phyloP scores from a whole-genome alignment of 2,797 vertebrate species.

The Taenioides sp. region DNA sequence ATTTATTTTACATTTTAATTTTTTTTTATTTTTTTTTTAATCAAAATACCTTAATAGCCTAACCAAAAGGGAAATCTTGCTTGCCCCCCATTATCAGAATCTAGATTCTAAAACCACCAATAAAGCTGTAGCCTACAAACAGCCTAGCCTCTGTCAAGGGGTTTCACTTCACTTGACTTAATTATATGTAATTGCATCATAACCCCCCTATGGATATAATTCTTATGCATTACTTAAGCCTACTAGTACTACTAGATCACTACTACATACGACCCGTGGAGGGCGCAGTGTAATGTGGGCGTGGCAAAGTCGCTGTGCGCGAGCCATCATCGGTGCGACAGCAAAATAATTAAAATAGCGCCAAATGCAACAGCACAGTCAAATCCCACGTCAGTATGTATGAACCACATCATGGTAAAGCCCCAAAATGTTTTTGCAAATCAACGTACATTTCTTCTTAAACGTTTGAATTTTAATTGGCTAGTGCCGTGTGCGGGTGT shows the following conservation, averaged over 20 bases:
- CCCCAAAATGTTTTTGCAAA: neutral
- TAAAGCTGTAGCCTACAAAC: neutral
- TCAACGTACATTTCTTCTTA: slow-evolving; percentile 14
- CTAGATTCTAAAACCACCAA: too few relatives aligned
- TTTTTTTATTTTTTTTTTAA: too few relatives aligned
- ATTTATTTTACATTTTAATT: too few relatives aligned
- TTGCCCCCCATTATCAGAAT: too few relatives aligned
- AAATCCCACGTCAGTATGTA: neutral
- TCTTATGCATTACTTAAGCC: too few relatives aligned
- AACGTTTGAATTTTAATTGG: slow-evolving; percentile 38
- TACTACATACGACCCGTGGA: slow-evolving; percentile 17
- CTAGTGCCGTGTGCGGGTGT: slow-evolving; percentile 28
- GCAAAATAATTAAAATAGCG: slow-evolving; percentile 27
- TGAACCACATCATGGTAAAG: neutral
- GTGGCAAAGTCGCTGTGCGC: slow-evolving; percentile 35
- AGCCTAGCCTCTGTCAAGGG: neutral
- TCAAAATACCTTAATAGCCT: too few relatives aligned
- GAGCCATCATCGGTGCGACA: slow-evolving; percentile 7
- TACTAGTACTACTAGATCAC: too few relatives aligned
- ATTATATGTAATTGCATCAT: neutral
- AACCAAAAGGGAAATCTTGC: too few relatives aligned
- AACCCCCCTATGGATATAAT: neutral
- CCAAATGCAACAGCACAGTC: neutral
- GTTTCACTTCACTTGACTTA: neutral
- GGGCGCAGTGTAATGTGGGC: slow-evolving; percentile 59